Percentiles rank a stretch among this genome's conserved stretches.
phyloP scores from a whole-genome alignment of 2,113 vertebrate genomes.

The Campylorhamphus procurvoides region DNA sequence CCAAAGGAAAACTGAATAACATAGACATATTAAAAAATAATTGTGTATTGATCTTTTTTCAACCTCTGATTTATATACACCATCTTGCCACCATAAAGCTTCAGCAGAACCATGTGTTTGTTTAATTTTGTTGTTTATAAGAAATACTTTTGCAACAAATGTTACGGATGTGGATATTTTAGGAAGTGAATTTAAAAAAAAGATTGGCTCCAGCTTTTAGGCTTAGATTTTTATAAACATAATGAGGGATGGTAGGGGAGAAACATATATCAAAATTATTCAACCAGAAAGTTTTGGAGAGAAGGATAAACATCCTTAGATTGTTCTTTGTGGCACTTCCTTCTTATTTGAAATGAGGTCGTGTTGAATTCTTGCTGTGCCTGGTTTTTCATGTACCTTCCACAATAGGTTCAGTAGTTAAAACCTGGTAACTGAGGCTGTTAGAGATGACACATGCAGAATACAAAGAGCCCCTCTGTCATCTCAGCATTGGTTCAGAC shows the following conservation, averaged over 20 bases:
- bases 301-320: not conserved
- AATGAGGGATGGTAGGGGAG: not conserved
- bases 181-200: not conserved
- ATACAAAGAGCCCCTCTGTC: not conserved
- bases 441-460: not conserved
- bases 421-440: not conserved
- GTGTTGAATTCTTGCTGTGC: not conserved
- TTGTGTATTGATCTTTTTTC: conserved; percentile 69
- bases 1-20: conserved; percentile 41
- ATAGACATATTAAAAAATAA: conserved; percentile 69
- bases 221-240: not conserved
- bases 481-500: not conserved
- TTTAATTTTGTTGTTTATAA: conserved; percentile 1
- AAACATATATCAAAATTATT: not conserved
- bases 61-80: conserved; percentile 63
- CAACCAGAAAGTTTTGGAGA: not conserved
- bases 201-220: not conserved
- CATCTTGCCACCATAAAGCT: conserved; percentile 44
- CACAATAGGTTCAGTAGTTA: not conserved
- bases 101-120: not conserved
- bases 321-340: not conserved
- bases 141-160: not conserved
- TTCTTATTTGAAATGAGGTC: not conserved
- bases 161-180: not conserved
- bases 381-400: not conserved